Percentiles rank a stretch among this genome's conserved stretches.
These are phyloP conservation scores for Cyprinella venusta DNA, from an alignment of 2,797 vertebrate species.

Conservation along the genomic window DNA sequence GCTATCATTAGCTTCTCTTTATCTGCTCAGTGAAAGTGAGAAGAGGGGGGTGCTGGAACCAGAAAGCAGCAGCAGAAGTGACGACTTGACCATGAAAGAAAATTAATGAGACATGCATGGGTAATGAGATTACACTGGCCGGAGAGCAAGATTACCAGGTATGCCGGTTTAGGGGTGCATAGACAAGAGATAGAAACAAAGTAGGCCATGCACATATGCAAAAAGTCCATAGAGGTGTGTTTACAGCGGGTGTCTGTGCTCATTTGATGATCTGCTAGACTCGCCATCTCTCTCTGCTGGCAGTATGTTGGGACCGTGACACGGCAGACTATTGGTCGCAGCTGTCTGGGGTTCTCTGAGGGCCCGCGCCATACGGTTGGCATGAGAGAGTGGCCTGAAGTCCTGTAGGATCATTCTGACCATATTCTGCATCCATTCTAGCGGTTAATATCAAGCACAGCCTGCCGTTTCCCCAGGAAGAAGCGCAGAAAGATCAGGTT, in stretches of 20 bases:
- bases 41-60: slow-evolving; percentile 58
- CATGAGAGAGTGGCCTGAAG: slow-evolving; percentile 44
- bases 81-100: slow-evolving; percentile 64
- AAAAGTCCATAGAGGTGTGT: slow-evolving; percentile 27
- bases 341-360: slow-evolving; percentile 54
- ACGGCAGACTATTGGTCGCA: slow-evolving; percentile 61
- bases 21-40: slow-evolving; percentile 63
- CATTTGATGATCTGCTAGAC: slow-evolving; percentile 58
- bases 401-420: slow-evolving; percentile 35
- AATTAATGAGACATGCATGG: slow-evolving; percentile 76
- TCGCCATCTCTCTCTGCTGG: slow-evolving; percentile 36
- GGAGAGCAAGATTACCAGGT: slow-evolving; percentile 66
- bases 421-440: slow-evolving; percentile 30
- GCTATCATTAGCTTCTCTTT: slow-evolving; percentile 52
- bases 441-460: slow-evolving; percentile 12
- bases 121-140: slow-evolving; percentile 71
- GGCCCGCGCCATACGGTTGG: slow-evolving; percentile 50
- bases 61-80: slow-evolving; percentile 62
- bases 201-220: slow-evolving; percentile 26
- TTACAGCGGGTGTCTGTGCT: slow-evolving; percentile 63
- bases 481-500: slow-evolving; percentile 7
- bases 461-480: slow-evolving; percentile 1
- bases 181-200: slow-evolving; percentile 25
- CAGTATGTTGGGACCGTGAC: slow-evolving; percentile 38
- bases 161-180: slow-evolving; percentile 56